Evolutionary conservation across 2,113 vertebrate genomes (phyloP), one percentile per base, ranked within the genome.

Genomic region (Cheilinus undulatus): DNA sequence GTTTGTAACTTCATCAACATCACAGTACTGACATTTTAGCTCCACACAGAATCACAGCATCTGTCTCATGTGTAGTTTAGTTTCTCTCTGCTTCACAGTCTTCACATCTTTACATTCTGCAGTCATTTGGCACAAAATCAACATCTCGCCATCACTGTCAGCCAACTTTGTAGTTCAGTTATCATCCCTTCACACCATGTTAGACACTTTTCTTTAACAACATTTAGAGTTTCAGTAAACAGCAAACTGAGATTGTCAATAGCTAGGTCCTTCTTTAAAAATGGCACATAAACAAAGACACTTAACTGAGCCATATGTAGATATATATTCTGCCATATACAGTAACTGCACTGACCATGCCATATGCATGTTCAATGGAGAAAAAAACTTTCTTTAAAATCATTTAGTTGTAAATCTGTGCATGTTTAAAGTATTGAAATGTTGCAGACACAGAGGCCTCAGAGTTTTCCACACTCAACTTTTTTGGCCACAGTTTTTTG

Each of bases 71-170:
- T 60, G 56, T 23, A 36, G 38, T 60, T 38, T 14, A 40, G 38
- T 40, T 40, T 40, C 38, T 1, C 3, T 2, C 38, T 40, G 14
- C 38, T 15, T 43, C 40, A 34, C 11, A 46, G 4, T 24, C 26
- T 52, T 46, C 48, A 2, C 10, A 24, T 75, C 48, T 60, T 36
- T 23, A 76, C 23, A 69, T 48, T 61, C 57, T 49, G 3, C n/a
- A 15, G n/a, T 48, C 57, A 48, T 62, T 42, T 52, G 38, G 20
- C 27, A 52, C 32, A 65, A 49, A 7, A 54, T 43, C 26, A 17
- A 6, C 36, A 15, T 69, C 43, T 17, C 9, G 8, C 27, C 15
- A 5, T 43, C 38, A 45, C 7, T 56, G 26, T 23, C 38, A 24
- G 17, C 36, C 46, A 38, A 52, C 38, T 67, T 42, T 67, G 38